phyloP scores from a whole-genome alignment of 2,797 vertebrate genomes.

The Chloroceryle inda region DNA sequence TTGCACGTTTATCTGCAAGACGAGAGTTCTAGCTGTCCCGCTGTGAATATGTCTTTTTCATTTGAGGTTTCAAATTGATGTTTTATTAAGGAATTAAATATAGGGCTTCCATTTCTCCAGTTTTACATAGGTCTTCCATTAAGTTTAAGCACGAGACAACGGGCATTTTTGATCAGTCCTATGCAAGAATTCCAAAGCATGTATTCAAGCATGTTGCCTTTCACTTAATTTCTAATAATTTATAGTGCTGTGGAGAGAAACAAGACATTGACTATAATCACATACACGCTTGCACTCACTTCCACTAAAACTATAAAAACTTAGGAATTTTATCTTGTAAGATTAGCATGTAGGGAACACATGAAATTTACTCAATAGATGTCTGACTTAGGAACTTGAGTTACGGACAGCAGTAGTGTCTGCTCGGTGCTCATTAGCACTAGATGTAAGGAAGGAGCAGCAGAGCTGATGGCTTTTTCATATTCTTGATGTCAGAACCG shows the following conservation, averaged over 20 bases:
- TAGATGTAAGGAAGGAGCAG: neutral
- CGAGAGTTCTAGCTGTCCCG: accelerated
- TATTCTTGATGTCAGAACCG: neutral
- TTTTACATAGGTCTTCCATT: neutral
- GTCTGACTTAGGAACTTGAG: neutral
- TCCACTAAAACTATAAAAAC: neutral
- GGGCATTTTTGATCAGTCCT: neutral
- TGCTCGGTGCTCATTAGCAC: neutral
- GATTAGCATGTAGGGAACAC: neutral
- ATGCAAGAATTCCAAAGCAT: neutral
- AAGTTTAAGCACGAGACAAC: neutral
- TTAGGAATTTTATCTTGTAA: neutral
- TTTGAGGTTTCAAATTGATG: neutral
- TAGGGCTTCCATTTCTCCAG: neutral
- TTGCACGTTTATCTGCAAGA: neutral
- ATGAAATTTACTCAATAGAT: neutral
- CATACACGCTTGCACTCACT: neutral
- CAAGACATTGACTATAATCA: neutral
- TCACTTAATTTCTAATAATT: neutral
- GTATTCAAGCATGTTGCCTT: neutral
- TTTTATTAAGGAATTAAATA: neutral
- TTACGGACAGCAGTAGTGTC: neutral
- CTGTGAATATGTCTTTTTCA: neutral
- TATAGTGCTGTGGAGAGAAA: neutral
- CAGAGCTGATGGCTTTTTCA: neutral